Evolutionary conservation across 2,797 vertebrate species (phyloP).

Genomic region (Paguma larvata): DNA sequence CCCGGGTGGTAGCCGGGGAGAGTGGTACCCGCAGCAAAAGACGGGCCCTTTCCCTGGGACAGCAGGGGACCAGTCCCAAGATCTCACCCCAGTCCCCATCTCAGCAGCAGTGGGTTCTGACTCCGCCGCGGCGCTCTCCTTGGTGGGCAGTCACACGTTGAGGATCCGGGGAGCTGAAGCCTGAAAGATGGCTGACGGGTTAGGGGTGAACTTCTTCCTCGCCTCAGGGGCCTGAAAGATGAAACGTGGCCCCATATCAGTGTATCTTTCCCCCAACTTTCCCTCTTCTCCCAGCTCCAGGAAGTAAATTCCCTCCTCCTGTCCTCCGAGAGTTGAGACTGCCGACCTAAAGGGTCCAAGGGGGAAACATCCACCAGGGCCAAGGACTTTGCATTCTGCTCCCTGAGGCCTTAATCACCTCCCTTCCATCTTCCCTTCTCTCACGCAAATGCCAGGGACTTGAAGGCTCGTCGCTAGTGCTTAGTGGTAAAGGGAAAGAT

Average conservation of each 20-base stretch:
- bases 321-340: not conserved
- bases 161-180: constrained; percentile 92
- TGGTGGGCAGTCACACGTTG: constrained; percentile 90
- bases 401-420: not conserved
- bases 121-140: not conserved
- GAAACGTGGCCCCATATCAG: not conserved
- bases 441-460: not conserved
- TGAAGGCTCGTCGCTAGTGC: not conserved
- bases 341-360: not conserved
- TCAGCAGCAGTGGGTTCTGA: too few species aligned
- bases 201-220: constrained; percentile 94
- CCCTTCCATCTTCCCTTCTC: not conserved
- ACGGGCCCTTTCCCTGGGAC: not conserved
- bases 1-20: not conserved
- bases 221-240: constrained; percentile 92
- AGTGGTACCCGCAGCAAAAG: accelerated
- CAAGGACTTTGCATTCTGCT: not conserved
- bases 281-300: not conserved
- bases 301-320: not conserved
- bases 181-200: constrained; percentile 97
- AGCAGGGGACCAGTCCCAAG: not conserved
- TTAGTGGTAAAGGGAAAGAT: not conserved
- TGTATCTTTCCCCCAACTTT: not conserved
- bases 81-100: not conserved
- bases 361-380: not conserved